A percentile compares a stretch with the other conserved stretches of the same genome.
Conservation (phyloP, 2,113 vertebrate species). For the Scortum barcoo region DNA sequence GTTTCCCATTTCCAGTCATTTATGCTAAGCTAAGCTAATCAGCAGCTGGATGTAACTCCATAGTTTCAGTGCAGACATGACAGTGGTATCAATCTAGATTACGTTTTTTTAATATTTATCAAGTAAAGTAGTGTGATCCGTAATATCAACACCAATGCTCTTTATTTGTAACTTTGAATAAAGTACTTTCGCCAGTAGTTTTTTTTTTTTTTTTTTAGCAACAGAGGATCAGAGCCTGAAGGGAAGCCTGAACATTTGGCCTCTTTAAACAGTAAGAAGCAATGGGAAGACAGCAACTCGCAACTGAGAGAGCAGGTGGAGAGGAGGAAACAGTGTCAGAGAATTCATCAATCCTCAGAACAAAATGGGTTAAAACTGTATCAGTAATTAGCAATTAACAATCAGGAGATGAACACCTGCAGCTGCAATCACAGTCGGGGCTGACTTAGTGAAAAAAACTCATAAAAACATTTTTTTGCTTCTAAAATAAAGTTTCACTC, state of each 20-base stretch:
- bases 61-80: not conserved
- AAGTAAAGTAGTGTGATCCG: not conserved
- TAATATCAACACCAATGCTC: not conserved
- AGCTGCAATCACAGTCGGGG: conserved; percentile 10
- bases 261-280: not conserved
- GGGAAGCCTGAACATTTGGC: not conserved
- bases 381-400: conserved; percentile 55
- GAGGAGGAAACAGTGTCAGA: not conserved
- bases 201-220: not conserved
- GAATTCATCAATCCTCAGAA: not conserved
- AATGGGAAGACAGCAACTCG: not conserved
- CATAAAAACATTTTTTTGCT: not conserved
- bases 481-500: not conserved
- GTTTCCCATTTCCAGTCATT: not conserved
- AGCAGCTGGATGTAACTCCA: not conserved
- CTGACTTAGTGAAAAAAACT: not conserved
- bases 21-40: not conserved
- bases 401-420: conserved; percentile 28
- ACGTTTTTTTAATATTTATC: not conserved
- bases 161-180: not conserved
- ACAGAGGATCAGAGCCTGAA: not conserved
- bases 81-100: not conserved
- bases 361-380: conserved; percentile 5
- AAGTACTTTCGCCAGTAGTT: not conserved
- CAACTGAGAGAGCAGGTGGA: not conserved